A percentile compares a stretch with the other conserved stretches of the same genome.
Conservation (phyloP, 2,113 vertebrate species). For the Tragelaphus scriptus region DNA sequence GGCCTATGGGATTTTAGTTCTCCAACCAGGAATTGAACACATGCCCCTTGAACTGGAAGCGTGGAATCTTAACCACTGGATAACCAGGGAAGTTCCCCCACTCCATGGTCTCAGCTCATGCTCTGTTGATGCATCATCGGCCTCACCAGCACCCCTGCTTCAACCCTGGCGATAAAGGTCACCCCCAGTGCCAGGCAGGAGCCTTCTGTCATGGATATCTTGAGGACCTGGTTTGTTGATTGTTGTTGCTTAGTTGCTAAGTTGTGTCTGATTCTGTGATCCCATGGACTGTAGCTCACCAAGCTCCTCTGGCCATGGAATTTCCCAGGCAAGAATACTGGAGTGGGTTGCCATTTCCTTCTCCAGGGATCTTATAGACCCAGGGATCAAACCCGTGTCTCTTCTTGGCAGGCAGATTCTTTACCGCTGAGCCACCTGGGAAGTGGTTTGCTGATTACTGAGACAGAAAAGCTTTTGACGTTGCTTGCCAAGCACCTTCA, state of each 20-base stretch:
- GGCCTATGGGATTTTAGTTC: not conserved
- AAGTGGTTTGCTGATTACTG: not conserved
- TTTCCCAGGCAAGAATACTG: not conserved
- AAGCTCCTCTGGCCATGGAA: not conserved
- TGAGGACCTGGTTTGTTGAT: not conserved
- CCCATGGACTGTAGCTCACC: not conserved
- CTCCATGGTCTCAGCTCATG: rapidly evolving
- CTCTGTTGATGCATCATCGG: rapidly evolving
- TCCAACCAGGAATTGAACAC: not conserved
- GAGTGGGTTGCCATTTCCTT: not conserved
- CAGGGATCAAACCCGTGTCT: not conserved
- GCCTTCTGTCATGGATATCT: rapidly evolving
- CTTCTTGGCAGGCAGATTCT: not conserved
- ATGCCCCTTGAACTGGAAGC: not conserved
- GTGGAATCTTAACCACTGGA: not conserved
- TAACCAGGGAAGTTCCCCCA: not conserved
- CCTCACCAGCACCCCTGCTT: not conserved
- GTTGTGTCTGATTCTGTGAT: not conserved
- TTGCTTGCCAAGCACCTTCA: not conserved
- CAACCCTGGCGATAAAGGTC: no score
- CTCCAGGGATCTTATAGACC: not conserved
- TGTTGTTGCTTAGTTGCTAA: not conserved
- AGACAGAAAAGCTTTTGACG: not conserved
- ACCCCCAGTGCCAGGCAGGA: not conserved
- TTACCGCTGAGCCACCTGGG: not conserved